Evolutionary conservation across 2,888 invertebrate species (phyloP).

Genomic region (Morpho deidamia): DNA sequence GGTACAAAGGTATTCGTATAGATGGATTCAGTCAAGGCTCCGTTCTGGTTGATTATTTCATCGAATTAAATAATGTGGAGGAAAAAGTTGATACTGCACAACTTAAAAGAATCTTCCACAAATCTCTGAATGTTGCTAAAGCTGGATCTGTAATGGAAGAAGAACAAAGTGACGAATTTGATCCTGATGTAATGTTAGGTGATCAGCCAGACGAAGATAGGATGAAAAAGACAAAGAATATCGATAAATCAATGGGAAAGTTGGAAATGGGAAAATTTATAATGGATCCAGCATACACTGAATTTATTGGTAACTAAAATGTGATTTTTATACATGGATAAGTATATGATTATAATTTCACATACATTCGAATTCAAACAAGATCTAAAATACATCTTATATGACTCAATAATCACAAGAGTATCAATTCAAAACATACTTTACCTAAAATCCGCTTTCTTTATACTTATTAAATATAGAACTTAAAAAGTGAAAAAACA

Average conservation of each 20-base stretch:
- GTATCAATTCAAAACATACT: too few relatives aligned
- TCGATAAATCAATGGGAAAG: slow-evolving; percentile 78
- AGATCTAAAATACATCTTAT: background rate
- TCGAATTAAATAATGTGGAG: slow-evolving; percentile 87
- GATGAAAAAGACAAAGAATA: slow-evolving; percentile 73
- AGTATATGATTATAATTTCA: background rate
- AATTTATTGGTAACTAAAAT: slow-evolving; percentile 85
- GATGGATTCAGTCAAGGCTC: slow-evolving; percentile 94
- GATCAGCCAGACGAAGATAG: slow-evolving; percentile 71
- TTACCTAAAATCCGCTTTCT: too few relatives aligned
- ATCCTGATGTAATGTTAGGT: slow-evolving; percentile 64
- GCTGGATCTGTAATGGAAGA: slow-evolving; percentile 61
- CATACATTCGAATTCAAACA: background rate
- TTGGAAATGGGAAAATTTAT: slow-evolving; percentile 88
- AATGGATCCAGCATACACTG: slow-evolving; percentile 91
- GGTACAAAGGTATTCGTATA: slow-evolving; percentile 91
- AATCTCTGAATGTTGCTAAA: slow-evolving; percentile 76
- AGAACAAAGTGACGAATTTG: slow-evolving; percentile 40
- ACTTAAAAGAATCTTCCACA: slow-evolving; percentile 83
- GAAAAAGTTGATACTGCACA: slow-evolving; percentile 84
- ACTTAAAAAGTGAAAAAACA: too few relatives aligned
- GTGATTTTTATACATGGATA: background rate
- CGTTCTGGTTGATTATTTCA: slow-evolving; percentile 91
- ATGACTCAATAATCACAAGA: background rate
- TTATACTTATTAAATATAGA: too few relatives aligned